Conservation (phyloP, 1,140 invertebrate genomes). For the Philopotamus ludificatus region DNA sequence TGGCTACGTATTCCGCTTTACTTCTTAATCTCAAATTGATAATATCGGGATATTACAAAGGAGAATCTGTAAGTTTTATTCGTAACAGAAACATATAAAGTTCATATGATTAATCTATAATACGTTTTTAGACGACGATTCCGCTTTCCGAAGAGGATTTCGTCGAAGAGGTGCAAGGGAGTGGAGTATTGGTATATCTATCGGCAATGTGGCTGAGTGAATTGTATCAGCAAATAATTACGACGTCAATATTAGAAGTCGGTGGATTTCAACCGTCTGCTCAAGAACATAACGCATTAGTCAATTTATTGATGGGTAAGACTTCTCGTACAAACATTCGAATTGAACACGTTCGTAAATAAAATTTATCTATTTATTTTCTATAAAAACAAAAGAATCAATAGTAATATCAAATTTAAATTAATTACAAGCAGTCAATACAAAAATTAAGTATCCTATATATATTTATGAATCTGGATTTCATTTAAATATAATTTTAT, state of each 20-base stretch:
- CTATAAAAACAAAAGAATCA: too few relatives aligned
- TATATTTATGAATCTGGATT: not conserved
- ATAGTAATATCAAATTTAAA: too few relatives aligned
- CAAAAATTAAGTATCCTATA: too few relatives aligned
- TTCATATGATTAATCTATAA: constrained; percentile 5
- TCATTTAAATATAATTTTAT: constrained; percentile 44
- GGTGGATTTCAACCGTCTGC: constrained; percentile 62
- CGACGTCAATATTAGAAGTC: constrained; percentile 71
- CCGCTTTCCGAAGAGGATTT: constrained; percentile 76
- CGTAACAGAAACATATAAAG: constrained; percentile 4
- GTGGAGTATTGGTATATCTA: constrained; percentile 86
- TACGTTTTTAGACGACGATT: constrained; percentile 56
- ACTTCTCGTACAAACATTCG: constrained; percentile 22
- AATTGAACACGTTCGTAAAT: too few relatives aligned
- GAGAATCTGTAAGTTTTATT: constrained; percentile 59
- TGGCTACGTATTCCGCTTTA: constrained; percentile 83
- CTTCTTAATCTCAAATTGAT: constrained; percentile 81
- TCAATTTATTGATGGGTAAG: constrained; percentile 77
- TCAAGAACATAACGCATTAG: constrained; percentile 65
- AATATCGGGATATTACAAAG: constrained; percentile 73
- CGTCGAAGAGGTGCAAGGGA: constrained; percentile 86
- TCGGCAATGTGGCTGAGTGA: constrained; percentile 90
- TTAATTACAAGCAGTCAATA: too few relatives aligned
- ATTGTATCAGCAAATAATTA: constrained; percentile 82
- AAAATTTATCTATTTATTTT: too few relatives aligned